Base-by-base conservation (phyloP, 2,113 vertebrate genomes). In the Balaeniceps rex region DNA sequence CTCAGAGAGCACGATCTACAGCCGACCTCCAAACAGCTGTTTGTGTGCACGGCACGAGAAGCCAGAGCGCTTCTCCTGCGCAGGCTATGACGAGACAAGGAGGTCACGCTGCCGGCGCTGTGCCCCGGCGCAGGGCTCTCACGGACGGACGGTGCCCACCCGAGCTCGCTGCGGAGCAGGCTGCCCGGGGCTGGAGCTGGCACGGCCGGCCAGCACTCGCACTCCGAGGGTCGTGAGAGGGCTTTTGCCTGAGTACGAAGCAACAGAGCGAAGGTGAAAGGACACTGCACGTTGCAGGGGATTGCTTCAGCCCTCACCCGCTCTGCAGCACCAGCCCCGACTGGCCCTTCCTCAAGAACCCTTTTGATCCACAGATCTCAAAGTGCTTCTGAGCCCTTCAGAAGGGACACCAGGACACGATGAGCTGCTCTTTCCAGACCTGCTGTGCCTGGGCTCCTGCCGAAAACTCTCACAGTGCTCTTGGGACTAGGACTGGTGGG, bases 151-250 rank as follows among this genome's bases (percentile, higher is more conserved):
- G 5, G 26, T 34, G 31, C 44, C 29, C 33, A 29, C 26, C 17
- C 2, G 2, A 54, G 40, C 46, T 40, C 22, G 1, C 31, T 14
- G 22, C 2, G 3, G 28, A 44, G 60, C 33, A 42, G 36, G 24
- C 33, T 46, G 54, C 49, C 28, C 6, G 2, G 66, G 66, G 31
- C 55, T 54, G 60, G 46, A 23, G 52, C 16, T 8, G 34, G 38
- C 44, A 46, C 3, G 2, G 58, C 3, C 3, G 4, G 29, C 16
- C 60, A 65, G 24, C 21, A 34, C 21, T 8, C 8, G 2, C 0
- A 3, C 26, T 63, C 54, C 29, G 58, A 44, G 31, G 54, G 52
- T 4, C 12, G 40, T 42, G 40, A 42, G 40, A 12, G 40, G 28
- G 10, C 2, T 52, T 65, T 52, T 66, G 65, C 26, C 34, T 4